Evolutionary conservation across 53 echinoderm and acorn worm genomes (phyloP), one percentile per base, ranked within the genome.

Genomic region (Holothuria scabra): DNA sequence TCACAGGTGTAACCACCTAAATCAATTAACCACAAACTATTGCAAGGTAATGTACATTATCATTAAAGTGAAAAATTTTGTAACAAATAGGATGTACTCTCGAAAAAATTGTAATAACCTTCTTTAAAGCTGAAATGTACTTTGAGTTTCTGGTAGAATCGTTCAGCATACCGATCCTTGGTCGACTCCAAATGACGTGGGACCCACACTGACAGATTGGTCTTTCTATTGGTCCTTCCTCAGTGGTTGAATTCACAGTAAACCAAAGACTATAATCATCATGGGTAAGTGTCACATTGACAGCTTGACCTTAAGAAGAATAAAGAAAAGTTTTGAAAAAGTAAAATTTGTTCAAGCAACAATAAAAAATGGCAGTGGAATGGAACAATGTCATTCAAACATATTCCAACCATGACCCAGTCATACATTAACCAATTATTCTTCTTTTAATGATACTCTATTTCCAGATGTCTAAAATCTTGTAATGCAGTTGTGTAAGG

Each of bases 221-320:
- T 48, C 96, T 93, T 72, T 89, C 88, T 16, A 79, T 48, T 20
- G 89, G 60, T 3, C 71, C 76, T 32, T 4, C 21, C 6, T 67
- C 46, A 9, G 69, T 55, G 1, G 56, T 85, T 25, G 37, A 34
- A 46, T 64, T 41, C 20, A 95, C 76, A n/a, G 87, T 80, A 84
- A 96, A 96, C 96, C 96, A 96, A 62, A 93, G 87, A 49, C 96
- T 96, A 83, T 90, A 96, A 46, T 91, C 93, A 86, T 96, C 96
- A 66, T 96, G 96, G 46, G 72, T 76, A 37, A 91, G 69, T 24
- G 83, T 93, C 48, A 93, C 65, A 38, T 89, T 64, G n/a, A 96
- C 55, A 10, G 70, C 56, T 59, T 90, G 91, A 26, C 88, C 96
- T 96, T 46, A 3, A n/a, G 26, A 30, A 26, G 38, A 56, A 33